A percentile compares a stretch with the other conserved stretches of the same genome.
phyloP scores from a whole-genome alignment of 2,797 vertebrate genomes.

The Etheostoma perlongum region DNA sequence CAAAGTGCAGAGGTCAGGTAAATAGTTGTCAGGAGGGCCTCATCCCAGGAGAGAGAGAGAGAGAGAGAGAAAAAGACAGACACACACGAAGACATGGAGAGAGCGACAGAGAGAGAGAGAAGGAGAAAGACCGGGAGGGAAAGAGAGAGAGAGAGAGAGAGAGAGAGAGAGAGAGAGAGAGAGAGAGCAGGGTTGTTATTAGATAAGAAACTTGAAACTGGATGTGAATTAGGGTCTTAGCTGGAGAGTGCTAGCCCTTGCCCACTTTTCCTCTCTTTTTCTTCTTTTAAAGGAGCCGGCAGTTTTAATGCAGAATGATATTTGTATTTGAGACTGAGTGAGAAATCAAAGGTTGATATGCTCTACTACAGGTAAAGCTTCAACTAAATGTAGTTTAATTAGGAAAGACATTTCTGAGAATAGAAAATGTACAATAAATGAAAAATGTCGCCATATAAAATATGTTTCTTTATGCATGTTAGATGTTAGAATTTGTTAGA shows the following conservation, averaged over 20 bases:
- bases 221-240: slow-evolving; percentile 15
- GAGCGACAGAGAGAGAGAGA: slow-evolving; percentile 11
- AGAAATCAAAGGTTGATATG: not conserved
- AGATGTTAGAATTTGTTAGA: slow-evolving; percentile 16
- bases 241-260: not conserved
- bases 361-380: not conserved
- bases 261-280: not conserved
- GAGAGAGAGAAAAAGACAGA: not conserved
- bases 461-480: not conserved
- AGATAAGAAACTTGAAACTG: slow-evolving; percentile 43
- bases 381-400: slow-evolving; percentile 11
- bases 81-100: slow-evolving; percentile 7
- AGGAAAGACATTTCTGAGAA: not conserved
- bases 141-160: slow-evolving; percentile 17
- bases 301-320: not conserved
- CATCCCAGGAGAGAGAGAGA: slow-evolving; percentile 49
- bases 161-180: not conserved
- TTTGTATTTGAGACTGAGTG: not conserved
- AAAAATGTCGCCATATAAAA: not conserved
- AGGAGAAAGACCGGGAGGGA: not conserved
- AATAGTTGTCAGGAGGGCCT: slow-evolving; percentile 73
- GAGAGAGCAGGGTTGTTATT: slow-evolving; percentile 24
- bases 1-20: slow-evolving; percentile 74
- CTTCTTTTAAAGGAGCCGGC: not conserved
- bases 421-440: slow-evolving; percentile 12